phyloP scores from a whole-genome alignment of 2,113 vertebrate genomes.

The Semicossyphus pulcher region DNA sequence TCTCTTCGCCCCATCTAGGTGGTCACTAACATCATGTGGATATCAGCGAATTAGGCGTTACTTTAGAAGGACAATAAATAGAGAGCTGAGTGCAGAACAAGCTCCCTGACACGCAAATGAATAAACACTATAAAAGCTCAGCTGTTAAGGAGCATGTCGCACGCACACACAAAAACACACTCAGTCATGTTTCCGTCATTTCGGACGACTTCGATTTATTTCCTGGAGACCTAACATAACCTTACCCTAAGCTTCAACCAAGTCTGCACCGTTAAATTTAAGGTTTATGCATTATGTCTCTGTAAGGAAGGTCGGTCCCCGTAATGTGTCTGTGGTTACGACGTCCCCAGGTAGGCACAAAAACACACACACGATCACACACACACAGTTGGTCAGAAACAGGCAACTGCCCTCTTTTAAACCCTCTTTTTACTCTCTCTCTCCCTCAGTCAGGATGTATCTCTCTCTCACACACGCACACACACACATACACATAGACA shows the following conservation, averaged over 20 bases:
- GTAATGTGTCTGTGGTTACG: not conserved
- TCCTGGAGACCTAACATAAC: not conserved
- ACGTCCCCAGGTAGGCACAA: not conserved
- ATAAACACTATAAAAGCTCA: constrained; percentile 18
- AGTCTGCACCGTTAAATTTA: not conserved
- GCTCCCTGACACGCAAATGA: constrained; percentile 45
- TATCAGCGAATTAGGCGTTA: constrained; percentile 27
- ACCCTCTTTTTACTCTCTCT: not conserved
- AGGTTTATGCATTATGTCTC: not conserved
- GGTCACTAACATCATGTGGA: constrained; percentile 27
- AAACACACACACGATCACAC: not conserved
- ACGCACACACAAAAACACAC: constrained; percentile 22
- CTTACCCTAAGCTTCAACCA: not conserved
- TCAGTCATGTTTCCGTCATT: not conserved
- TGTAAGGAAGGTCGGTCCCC: not conserved
- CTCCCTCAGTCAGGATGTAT: no score
- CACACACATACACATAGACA: constrained; percentile 28
- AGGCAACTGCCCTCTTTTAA: not conserved
- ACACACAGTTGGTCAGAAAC: not conserved
- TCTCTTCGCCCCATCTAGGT: constrained; percentile 2
- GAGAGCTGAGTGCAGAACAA: constrained; percentile 8
- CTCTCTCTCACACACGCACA: constrained; percentile 6
- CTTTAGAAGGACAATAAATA: constrained; percentile 46
- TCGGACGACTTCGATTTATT: no score
- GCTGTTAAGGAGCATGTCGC: constrained; percentile 4